Conservation (phyloP, 2,797 vertebrate species). For the Sylvia borin region DNA sequence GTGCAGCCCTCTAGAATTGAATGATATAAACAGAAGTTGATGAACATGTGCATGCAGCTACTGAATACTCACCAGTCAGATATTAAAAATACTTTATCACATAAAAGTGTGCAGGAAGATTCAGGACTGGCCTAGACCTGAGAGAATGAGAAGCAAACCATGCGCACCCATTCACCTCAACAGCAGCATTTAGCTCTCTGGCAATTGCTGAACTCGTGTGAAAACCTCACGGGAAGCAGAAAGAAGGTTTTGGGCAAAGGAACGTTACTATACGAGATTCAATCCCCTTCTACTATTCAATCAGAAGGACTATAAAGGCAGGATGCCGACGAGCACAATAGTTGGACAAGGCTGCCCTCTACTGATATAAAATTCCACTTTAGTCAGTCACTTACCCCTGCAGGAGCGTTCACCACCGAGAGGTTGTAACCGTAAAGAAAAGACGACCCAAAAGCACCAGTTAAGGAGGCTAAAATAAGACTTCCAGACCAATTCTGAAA, state of each 20-base stretch:
- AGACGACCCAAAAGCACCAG: slow-evolving; percentile 90
- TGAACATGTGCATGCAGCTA: not conserved
- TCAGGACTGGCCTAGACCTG: not conserved
- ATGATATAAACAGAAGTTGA: not conserved
- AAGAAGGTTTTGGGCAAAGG: not conserved
- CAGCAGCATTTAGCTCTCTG: not conserved
- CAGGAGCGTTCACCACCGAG: slow-evolving; percentile 92
- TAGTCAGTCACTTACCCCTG: slow-evolving; percentile 80
- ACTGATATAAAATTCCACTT: not conserved
- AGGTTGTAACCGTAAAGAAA: slow-evolving; percentile 96
- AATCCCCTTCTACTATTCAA: not conserved
- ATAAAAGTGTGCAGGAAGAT: not conserved
- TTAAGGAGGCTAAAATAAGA: slow-evolving; percentile 84
- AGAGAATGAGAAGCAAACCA: not conserved
- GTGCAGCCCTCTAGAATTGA: not conserved
- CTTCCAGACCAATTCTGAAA: slow-evolving; percentile 80
- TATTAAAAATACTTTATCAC: not conserved
- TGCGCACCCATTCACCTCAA: rapidly evolving
- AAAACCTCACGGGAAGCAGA: not conserved
- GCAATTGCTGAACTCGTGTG: not conserved
- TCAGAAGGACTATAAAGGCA: not conserved
- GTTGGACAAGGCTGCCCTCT: slow-evolving; percentile 39
- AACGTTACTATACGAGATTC: not conserved
- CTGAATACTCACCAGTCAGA: not conserved
- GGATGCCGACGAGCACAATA: not conserved